A percentile compares a stretch with the other conserved stretches of the same genome.
phyloP scores from a whole-genome alignment of 2,888 invertebrate genomes.

The Marasmarcha lunaedactyla region DNA sequence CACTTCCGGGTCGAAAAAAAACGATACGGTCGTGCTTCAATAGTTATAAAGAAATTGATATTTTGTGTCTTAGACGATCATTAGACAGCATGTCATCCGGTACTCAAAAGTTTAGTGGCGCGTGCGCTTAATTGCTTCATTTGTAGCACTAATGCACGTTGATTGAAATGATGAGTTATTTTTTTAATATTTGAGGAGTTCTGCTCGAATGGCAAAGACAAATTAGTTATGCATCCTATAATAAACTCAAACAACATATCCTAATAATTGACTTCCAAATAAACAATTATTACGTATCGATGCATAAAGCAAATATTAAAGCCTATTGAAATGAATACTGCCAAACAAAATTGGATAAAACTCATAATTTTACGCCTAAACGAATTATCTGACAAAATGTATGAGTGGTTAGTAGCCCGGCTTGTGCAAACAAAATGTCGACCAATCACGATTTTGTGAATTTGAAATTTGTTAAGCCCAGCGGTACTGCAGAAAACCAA shows the following conservation, averaged over 20 bases:
- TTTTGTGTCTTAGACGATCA: conserved; percentile 59
- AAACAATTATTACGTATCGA: conserved; percentile 21
- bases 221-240: conserved; percentile 17
- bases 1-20: conserved; percentile 50
- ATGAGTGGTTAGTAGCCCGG: conserved; percentile 22
- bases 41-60: conserved; percentile 60
- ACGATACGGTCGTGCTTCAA: conserved; percentile 47
- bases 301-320: not conserved
- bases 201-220: conserved; percentile 29
- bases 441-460: conserved; percentile 69
- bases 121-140: conserved; percentile 67
- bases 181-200: conserved; percentile 31
- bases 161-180: conserved; percentile 19
- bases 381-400: conserved; percentile 55
- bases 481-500: conserved; percentile 63
- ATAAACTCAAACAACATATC: conserved; percentile 22
- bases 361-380: conserved; percentile 55
- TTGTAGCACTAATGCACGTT: conserved; percentile 48
- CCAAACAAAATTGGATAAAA: conserved; percentile 48
- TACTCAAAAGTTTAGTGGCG: conserved; percentile 36
- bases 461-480: conserved; percentile 67
- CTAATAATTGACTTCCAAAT: too few species aligned
- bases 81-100: conserved; percentile 65
- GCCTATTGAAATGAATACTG: not conserved
- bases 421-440: conserved; percentile 63